These are phyloP conservation scores for Melanaphis sacchari DNA, from an alignment of 1,140 invertebrate species.

Conservation along the genomic window DNA sequence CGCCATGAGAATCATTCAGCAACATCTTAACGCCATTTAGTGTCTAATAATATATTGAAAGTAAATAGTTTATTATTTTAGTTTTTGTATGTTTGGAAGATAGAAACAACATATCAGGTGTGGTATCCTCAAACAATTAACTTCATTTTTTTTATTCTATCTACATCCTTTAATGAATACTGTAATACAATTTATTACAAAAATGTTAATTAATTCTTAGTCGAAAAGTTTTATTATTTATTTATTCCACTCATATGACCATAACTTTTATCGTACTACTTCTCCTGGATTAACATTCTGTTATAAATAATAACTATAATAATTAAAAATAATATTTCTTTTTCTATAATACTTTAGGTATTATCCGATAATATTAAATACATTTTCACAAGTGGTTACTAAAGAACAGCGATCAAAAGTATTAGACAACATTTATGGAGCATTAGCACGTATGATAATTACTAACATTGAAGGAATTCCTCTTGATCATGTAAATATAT, in stretches of 20 bases:
- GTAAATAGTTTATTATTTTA: no score
- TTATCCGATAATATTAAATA: slow-evolving; percentile 72
- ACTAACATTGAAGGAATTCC: slow-evolving; percentile 72
- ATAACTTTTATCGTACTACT: not conserved
- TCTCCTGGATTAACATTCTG: not conserved
- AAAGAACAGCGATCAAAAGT: slow-evolving; percentile 71
- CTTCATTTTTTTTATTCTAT: not conserved
- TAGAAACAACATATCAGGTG: no score
- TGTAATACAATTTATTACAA: not conserved
- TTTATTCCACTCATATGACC: not conserved
- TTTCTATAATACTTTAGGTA: slow-evolving; percentile 66
- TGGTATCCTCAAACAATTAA: not conserved
- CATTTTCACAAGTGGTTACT: slow-evolving; percentile 70
- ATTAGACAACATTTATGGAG: slow-evolving; percentile 81
- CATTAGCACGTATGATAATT: slow-evolving; percentile 76
- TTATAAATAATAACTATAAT: no score
- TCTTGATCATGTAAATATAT: slow-evolving; percentile 68
- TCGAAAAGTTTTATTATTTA: not conserved
- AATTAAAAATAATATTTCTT: not conserved
- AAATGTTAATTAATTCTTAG: not conserved
- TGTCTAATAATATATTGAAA: no score
- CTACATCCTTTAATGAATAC: not conserved
- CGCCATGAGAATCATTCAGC: no score
- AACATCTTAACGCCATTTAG: no score
- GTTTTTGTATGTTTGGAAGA: no score